These are phyloP conservation scores for Calliphora vicina DNA, from an alignment of 1,140 invertebrate species.

Conservation along the genomic window DNA sequence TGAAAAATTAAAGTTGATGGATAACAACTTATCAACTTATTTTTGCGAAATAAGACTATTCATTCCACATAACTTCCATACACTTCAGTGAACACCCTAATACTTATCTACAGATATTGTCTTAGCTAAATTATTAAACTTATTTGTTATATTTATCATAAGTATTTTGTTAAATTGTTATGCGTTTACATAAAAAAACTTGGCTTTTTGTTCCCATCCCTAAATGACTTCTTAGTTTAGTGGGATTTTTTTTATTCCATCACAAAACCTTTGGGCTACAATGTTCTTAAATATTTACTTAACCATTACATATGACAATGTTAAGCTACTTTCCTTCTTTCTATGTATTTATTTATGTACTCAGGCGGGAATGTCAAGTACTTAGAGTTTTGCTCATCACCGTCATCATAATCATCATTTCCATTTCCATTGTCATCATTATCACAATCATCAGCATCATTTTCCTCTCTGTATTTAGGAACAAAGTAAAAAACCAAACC, in stretches of 20 bases:
- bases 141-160: not conserved
- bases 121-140: not conserved
- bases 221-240: not conserved
- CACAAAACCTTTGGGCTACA: not conserved
- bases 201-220: not conserved
- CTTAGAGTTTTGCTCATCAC: not conserved
- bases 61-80: too few species aligned
- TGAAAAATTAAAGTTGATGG: too few species aligned
- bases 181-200: not conserved
- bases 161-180: not conserved
- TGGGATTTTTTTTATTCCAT: not conserved
- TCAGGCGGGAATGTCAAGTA: conserved; percentile 15
- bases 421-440: not conserved
- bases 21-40: too few species aligned
- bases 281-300: conserved; percentile 14
- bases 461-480: not conserved
- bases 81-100: too few species aligned
- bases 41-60: too few species aligned
- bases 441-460: not conserved
- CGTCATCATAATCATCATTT: not conserved
- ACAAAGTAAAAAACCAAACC: not conserved
- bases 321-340: not conserved
- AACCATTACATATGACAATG: not conserved
- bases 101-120: not conserved
- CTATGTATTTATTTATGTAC: not conserved